Conservation (phyloP, 2,113 vertebrate genomes). For the Thryonomys swinderianus region DNA sequence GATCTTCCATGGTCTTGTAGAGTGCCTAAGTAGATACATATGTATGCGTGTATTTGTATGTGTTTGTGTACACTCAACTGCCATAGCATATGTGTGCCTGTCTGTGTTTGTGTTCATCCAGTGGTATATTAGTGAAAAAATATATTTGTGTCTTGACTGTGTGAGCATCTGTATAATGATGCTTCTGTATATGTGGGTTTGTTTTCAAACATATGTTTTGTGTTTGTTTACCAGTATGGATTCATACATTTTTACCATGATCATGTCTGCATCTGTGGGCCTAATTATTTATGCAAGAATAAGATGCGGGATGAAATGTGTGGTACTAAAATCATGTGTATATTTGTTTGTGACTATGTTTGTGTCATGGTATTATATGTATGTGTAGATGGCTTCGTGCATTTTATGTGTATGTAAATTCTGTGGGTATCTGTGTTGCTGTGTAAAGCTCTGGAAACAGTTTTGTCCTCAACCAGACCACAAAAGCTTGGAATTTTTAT, state of each 20-base stretch:
- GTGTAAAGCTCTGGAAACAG: conserved; percentile 59
- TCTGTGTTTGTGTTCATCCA: not conserved
- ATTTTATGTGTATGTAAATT: conserved; percentile 3
- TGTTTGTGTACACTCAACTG: not conserved
- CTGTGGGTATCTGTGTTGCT: not conserved
- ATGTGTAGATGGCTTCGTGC: not conserved
- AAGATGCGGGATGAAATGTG: not conserved
- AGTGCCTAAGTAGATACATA: not conserved
- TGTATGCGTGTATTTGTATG: not conserved
- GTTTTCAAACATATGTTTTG: not conserved
- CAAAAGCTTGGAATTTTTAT: conserved; percentile 84
- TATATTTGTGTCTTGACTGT: not conserved
- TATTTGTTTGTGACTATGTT: not conserved
- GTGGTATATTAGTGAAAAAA: not conserved
- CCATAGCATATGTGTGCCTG: not conserved
- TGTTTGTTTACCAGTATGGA: not conserved
- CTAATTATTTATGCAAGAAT: conserved; percentile 20
- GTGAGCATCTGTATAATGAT: not conserved
- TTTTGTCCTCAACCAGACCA: conserved; percentile 68
- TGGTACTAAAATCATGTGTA: no score
- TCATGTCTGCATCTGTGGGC: not conserved
- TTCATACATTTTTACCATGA: not conserved
- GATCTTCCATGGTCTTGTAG: not conserved
- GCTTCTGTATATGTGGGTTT: not conserved
- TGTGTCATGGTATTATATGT: not conserved